phyloP scores from a whole-genome alignment of 1,140 invertebrate species.

The Episyrphus balteatus region DNA sequence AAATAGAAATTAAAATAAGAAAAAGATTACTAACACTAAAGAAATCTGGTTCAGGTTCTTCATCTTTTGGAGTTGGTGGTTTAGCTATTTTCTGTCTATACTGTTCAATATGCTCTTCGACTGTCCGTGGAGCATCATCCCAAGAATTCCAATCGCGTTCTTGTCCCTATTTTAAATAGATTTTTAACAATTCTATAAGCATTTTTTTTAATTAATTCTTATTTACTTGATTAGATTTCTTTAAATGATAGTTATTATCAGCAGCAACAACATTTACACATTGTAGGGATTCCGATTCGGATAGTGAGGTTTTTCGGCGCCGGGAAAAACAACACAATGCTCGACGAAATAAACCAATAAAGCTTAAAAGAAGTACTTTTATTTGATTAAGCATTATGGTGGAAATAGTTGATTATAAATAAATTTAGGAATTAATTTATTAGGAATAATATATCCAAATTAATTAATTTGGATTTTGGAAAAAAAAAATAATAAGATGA shows the following conservation, averaged over 20 bases:
- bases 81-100: constrained; percentile 31
- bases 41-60: constrained; percentile 30
- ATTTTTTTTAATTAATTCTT: neutral
- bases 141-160: constrained; percentile 36
- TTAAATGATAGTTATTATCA: neutral
- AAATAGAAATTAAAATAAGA: neutral
- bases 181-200: neutral
- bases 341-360: constrained; percentile 25
- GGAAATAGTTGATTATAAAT: neutral
- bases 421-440: neutral
- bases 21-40: constrained; percentile 23
- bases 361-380: constrained; percentile 25
- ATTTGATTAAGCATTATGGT: constrained; percentile 28
- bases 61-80: constrained; percentile 26
- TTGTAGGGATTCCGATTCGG: constrained; percentile 12
- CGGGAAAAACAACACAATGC: constrained; percentile 34
- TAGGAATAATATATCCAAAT: too few species aligned
- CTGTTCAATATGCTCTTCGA: constrained; percentile 36
- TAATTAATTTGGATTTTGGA: too few species aligned
- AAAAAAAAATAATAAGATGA: too few species aligned
- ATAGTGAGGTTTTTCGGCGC: constrained; percentile 23
- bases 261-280: constrained; percentile 21
- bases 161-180: neutral
- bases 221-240: too few species aligned
- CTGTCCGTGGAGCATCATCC: constrained; percentile 33